Evolutionary conservation across 2,888 invertebrate species (phyloP), one percentile per base, ranked within the genome.

Genomic region (Tipula lateralis): DNA sequence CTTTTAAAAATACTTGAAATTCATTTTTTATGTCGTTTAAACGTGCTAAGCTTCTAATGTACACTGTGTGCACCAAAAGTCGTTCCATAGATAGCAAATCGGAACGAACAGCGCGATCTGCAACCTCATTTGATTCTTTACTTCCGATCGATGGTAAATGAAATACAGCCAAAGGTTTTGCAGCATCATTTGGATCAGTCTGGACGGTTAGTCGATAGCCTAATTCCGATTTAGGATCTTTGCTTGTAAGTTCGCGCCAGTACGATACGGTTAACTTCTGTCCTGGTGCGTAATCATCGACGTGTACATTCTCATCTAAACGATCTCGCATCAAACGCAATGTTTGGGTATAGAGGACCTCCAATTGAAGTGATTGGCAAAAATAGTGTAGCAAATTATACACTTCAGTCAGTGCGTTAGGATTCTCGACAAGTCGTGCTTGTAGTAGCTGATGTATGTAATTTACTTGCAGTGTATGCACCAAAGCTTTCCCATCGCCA

Each of bases 21-120:
- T 90, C 90, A 86, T 95, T 93, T 89, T 95, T 95, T 36, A 97
- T 92, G 88, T 97, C 97, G 50, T 93, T 93, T 13, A 98, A 91
- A 81, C 98, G 92, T 86, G 96, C 95, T 84, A 96, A 93, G 0
- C 97, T 96, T 87, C 99, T 93, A 85, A 98, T 95, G 88, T 99
- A 98, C 87, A 99, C 97, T 0, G 98, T 98, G 89, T 98, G 97
- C 5, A 98, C 97, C 44, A 99, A 92, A 84, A 99, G 91, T 44
- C 97, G 94, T 91, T 99, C 99, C 94, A 99, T 96, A 4, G 98
- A 97, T n/a, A 99, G 92, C 88, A 96, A 94, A 90, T 97, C 97
- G 29, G 96, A 96, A 87, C 96, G 93, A 80, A 97, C 94, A 13
- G 96, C 96, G 86, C 94, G 91, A 87, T 95, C 94, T 0, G 94